Conservation (phyloP, 1,140 invertebrate genomes). For the Chlorops oryzae region DNA sequence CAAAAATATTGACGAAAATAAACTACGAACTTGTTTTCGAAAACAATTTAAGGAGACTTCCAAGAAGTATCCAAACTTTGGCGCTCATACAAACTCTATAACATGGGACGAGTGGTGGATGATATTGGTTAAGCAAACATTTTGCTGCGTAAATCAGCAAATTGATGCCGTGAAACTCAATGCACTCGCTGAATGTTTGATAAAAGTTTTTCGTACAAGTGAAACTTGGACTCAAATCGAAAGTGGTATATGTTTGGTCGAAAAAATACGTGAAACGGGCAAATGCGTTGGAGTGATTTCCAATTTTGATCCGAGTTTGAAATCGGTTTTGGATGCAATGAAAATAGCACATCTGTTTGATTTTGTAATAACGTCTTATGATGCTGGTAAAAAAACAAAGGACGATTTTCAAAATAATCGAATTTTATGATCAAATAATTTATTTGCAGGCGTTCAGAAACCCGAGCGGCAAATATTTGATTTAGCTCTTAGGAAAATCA, state of each 20-base stretch:
- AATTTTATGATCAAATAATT: too few species aligned
- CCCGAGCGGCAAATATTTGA: conserved; percentile 33
- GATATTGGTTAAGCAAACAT: conserved; percentile 27
- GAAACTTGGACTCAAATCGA: conserved; percentile 30
- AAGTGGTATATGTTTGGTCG: conserved; percentile 25
- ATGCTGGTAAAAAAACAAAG: too few species aligned
- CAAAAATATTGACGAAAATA: conserved; percentile 48
- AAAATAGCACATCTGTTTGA: conserved; percentile 29
- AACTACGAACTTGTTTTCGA: conserved; percentile 50
- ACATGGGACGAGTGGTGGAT: conserved; percentile 39
- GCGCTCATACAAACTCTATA: conserved; percentile 21
- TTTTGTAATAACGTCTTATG: conserved; percentile 41
- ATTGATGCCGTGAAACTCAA: conserved; percentile 18
- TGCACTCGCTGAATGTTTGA: conserved; percentile 21
- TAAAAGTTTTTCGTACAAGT: conserved; percentile 27
- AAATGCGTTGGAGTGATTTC: conserved; percentile 41
- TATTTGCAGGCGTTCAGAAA: conserved; percentile 33
- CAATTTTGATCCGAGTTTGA: conserved; percentile 39
- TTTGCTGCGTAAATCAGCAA: conserved; percentile 18
- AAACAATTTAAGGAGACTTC: conserved; percentile 32
- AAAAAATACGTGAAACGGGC: conserved; percentile 21
- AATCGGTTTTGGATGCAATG: conserved; percentile 26
- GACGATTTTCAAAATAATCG: too few species aligned
- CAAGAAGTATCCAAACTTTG: conserved; percentile 32
- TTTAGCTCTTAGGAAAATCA: conserved; percentile 17